A percentile compares a stretch with the other conserved stretches of the same genome.
These are phyloP conservation scores for Choristoneura rosaceana DNA, from an alignment of 2,888 invertebrate species.

Conservation along the genomic window DNA sequence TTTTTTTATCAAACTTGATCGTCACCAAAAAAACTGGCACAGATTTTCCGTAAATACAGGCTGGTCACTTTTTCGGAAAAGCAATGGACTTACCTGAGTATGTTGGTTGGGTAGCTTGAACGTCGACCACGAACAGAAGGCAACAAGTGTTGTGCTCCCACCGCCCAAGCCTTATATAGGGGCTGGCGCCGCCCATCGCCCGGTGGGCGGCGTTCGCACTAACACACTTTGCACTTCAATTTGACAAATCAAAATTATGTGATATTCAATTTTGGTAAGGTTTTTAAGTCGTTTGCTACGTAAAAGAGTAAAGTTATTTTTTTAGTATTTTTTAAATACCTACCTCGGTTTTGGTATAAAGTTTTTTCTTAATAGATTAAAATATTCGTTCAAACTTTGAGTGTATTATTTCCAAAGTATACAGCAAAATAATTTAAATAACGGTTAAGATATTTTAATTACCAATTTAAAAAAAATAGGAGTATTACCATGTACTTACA, in stretches of 20 bases:
- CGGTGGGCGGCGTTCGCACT: slow-evolving; percentile 62
- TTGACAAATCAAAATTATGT: slow-evolving; percentile 67
- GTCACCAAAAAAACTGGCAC: background rate
- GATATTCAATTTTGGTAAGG: slow-evolving; percentile 27
- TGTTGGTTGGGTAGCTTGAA: slow-evolving; percentile 55
- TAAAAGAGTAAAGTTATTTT: background rate
- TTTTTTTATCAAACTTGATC: background rate
- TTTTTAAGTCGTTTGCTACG: slow-evolving; percentile 1
- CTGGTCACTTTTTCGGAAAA: slow-evolving; percentile 14
- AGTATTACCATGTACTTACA: no score
- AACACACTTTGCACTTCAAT: slow-evolving; percentile 79
- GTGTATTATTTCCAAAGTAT: no score
- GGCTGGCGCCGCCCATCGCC: slow-evolving; percentile 75
- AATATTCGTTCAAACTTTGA: no score
- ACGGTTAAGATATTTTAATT: no score
- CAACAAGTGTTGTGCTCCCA: slow-evolving; percentile 82
- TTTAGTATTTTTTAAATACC: background rate
- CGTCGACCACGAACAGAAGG: slow-evolving; percentile 58
- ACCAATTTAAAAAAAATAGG: no score
- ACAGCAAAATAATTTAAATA: no score
- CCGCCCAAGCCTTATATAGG: slow-evolving; percentile 79
- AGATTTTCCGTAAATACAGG: background rate
- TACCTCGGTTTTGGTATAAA: no score
- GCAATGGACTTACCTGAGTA: slow-evolving; percentile 68
- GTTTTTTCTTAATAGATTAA: no score